Percentiles rank a stretch among this genome's conserved stretches.
Evolutionary conservation across 1,140 invertebrate genomes (phyloP).

Genomic region (Musca domestica): DNA sequence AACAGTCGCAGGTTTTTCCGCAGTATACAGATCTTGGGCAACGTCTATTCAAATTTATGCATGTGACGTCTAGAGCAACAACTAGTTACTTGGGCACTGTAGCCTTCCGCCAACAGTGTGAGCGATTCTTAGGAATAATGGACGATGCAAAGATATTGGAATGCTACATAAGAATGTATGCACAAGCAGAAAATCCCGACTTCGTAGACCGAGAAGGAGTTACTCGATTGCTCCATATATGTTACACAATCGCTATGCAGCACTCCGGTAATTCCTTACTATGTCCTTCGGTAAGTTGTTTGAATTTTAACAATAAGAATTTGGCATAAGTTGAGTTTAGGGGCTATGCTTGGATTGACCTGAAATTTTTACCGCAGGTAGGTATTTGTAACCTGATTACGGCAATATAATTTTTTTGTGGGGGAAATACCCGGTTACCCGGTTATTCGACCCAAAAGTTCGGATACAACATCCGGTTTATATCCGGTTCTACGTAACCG

Average conservation of each 20-base stretch:
- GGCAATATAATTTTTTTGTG: no score
- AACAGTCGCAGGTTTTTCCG: conserved; percentile 73
- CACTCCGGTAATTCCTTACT: conserved; percentile 62
- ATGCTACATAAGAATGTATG: conserved; percentile 66
- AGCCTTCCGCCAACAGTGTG: conserved; percentile 69
- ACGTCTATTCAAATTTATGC: conserved; percentile 66
- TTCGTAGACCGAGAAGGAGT: conserved; percentile 58
- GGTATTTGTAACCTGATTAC: no score
- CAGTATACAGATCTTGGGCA: conserved; percentile 70
- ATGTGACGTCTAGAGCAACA: conserved; percentile 60
- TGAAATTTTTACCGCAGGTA: no score
- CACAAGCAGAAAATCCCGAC: conserved; percentile 52
- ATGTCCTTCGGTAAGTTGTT: conserved; percentile 50
- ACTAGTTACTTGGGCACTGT: conserved; percentile 61
- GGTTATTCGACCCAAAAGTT: no score
- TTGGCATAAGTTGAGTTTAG: no score
- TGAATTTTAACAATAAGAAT: no score
- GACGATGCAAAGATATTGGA: conserved; percentile 65
- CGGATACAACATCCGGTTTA: no score
- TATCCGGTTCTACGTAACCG: no score
- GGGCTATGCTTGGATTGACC: no score
- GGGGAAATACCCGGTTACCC: no score
- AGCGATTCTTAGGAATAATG: conserved; percentile 67
- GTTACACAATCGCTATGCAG: conserved; percentile 74
- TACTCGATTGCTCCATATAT: conserved; percentile 64